Evolutionary conservation across 2,888 invertebrate species (phyloP).

Genomic region (Diploptera punctata): DNA sequence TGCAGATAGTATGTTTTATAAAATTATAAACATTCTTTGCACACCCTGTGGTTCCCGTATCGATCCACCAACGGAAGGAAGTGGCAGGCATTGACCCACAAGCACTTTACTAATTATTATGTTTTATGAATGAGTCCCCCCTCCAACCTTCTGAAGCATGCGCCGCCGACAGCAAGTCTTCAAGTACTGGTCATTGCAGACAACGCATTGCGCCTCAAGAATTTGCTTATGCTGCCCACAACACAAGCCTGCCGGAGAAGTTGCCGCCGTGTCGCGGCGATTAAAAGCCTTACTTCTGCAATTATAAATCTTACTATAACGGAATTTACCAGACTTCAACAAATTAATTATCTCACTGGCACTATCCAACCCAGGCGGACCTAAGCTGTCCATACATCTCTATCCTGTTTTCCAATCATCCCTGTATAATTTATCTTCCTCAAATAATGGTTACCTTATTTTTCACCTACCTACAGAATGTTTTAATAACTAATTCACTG

Average conservation of each 20-base stretch:
- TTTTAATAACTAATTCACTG: too few relatives aligned
- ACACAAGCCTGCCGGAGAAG: not conserved
- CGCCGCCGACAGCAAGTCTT: not conserved
- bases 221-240: not conserved
- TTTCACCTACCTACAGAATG: too few relatives aligned
- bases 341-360: not conserved
- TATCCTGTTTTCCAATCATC: not conserved
- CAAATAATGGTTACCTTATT: too few relatives aligned
- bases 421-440: not conserved
- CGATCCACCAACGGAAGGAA: slow-evolving; percentile 13
- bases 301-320: too few relatives aligned
- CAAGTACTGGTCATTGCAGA: not conserved
- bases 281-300: too few relatives aligned
- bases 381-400: not conserved
- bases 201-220: not conserved
- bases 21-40: too few relatives aligned
- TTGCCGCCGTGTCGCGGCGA: not conserved
- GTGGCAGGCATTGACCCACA: slow-evolving; percentile 15
- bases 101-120: slow-evolving; percentile 18
- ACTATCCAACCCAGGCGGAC: not conserved
- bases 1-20: too few relatives aligned
- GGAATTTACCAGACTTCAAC: too few relatives aligned
- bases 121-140: slow-evolving; percentile 12
- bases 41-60: not conserved
- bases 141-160: not conserved